A percentile compares a stretch with the other conserved stretches of the same genome.
Conservation (phyloP, 2,888 invertebrate genomes). For the Linnaemya tessellans region DNA sequence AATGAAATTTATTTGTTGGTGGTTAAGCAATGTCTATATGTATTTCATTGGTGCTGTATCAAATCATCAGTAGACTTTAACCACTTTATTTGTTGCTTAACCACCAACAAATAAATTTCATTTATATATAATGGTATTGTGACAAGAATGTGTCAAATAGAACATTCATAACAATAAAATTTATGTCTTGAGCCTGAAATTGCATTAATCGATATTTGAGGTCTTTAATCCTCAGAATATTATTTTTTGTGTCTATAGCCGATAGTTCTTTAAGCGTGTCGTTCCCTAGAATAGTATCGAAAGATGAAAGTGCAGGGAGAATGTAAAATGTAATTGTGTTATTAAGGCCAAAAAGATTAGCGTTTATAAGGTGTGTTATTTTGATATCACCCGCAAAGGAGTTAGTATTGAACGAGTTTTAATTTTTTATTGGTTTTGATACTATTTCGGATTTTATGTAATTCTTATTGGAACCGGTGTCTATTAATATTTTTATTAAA, state of each 20-base stretch:
- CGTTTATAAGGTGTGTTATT: neutral
- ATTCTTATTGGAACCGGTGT: no score
- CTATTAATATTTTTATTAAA: no score
- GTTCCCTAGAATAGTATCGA: slow-evolving; percentile 1
- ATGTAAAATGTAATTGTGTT: slow-evolving; percentile 6
- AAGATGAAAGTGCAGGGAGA: neutral
- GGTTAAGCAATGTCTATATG: no score
- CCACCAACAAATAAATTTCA: no score
- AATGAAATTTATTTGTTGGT: no score
- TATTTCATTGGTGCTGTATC: no score
- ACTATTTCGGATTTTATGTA: slow-evolving; percentile 2
- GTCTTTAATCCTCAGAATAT: neutral
- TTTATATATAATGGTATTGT: no score
- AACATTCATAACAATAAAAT: no score
- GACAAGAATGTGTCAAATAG: no score
- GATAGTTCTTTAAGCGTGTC: slow-evolving; percentile 17
- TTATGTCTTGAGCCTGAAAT: no score
- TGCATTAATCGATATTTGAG: neutral
- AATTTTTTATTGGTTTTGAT: neutral
- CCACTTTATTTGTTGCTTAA: no score
- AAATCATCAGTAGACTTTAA: no score
- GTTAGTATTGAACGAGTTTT: neutral
- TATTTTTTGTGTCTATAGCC: slow-evolving; percentile 4
- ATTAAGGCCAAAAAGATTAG: neutral
- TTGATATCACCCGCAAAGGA: neutral